A percentile compares a stretch with the other conserved stretches of the same genome.
These are phyloP conservation scores for Berghia stephanieae DNA, from an alignment of 1,140 invertebrate species.

Conservation along the genomic window DNA sequence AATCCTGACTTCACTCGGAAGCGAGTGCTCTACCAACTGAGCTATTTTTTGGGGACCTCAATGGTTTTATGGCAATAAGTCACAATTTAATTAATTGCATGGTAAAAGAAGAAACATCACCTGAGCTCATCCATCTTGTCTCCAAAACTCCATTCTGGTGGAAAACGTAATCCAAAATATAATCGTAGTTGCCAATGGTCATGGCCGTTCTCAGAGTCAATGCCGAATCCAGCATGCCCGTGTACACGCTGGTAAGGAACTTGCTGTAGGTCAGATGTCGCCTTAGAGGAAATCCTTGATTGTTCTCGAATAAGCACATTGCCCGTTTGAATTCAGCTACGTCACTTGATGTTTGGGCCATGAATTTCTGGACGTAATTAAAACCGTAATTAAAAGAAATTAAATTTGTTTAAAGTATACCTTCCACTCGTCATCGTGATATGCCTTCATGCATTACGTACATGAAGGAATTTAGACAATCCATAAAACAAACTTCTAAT, in stretches of 20 bases:
- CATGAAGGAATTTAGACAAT: too few species aligned
- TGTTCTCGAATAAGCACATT: conserved; percentile 59
- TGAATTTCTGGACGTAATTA: too few species aligned
- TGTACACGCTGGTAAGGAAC: conserved; percentile 42
- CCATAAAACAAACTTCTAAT: too few species aligned
- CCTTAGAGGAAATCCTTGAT: conserved; percentile 49
- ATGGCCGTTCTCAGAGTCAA: conserved; percentile 48
- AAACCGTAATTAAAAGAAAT: too few species aligned
- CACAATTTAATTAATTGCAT: conserved; percentile 16
- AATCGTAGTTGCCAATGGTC: conserved; percentile 57
- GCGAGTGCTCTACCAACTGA: too few species aligned
- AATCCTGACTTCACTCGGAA: too few species aligned
- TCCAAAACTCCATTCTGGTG: conserved; percentile 56
- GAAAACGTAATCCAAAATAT: conserved; percentile 58
- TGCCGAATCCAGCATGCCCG: conserved; percentile 48
- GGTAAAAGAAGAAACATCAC: conserved; percentile 7
- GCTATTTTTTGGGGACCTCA: too few species aligned
- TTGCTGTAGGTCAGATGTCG: conserved; percentile 43
- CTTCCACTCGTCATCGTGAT: too few species aligned
- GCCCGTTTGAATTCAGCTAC: conserved; percentile 32
- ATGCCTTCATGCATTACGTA: too few species aligned
- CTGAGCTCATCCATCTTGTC: conserved; percentile 43
- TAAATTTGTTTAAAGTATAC: too few species aligned
- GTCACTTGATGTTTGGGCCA: conserved; percentile 35
- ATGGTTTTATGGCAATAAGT: too few species aligned